These are phyloP conservation scores for Pterocles burchelli DNA, from an alignment of 2,113 vertebrate genomes.

Conservation along the genomic window DNA sequence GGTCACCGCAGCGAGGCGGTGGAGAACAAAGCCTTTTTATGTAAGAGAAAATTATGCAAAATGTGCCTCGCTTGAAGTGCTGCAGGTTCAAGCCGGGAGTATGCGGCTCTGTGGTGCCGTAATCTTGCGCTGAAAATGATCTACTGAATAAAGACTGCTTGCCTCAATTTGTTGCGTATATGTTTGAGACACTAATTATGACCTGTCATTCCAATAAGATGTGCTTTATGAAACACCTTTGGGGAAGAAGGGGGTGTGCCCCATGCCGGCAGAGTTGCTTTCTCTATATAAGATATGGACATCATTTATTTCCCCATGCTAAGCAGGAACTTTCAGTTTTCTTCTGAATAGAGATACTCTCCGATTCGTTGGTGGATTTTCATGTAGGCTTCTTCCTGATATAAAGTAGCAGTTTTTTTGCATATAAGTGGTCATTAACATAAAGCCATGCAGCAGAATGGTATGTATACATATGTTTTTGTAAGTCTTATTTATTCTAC, in stretches of 20 bases:
- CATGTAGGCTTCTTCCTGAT: not conserved
- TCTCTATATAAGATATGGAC: accelerated
- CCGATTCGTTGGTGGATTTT: not conserved
- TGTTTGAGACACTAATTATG: not conserved
- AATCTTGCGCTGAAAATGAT: not conserved
- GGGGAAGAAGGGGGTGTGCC: not conserved
- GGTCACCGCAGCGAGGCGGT: conserved; percentile 55
- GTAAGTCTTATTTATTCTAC: not conserved
- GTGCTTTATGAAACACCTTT: not conserved
- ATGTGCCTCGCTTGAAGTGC: not conserved
- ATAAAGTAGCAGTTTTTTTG: not conserved
- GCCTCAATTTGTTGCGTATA: not conserved
- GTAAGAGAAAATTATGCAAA: conserved; percentile 49
- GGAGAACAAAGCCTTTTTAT: conserved; percentile 77
- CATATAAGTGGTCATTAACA: not conserved
- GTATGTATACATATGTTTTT: not conserved
- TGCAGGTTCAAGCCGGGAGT: conserved; percentile 63
- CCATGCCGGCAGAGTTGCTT: not conserved
- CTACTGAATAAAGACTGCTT: not conserved
- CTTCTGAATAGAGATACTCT: not conserved
- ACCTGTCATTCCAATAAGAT: not conserved
- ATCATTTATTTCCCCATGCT: not conserved
- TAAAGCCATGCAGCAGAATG: not conserved
- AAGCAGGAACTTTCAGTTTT: not conserved
- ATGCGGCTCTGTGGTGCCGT: conserved; percentile 6